Evolutionary conservation across 2,797 vertebrate genomes (phyloP).

Genomic region (Cyclura pinguis): DNA sequence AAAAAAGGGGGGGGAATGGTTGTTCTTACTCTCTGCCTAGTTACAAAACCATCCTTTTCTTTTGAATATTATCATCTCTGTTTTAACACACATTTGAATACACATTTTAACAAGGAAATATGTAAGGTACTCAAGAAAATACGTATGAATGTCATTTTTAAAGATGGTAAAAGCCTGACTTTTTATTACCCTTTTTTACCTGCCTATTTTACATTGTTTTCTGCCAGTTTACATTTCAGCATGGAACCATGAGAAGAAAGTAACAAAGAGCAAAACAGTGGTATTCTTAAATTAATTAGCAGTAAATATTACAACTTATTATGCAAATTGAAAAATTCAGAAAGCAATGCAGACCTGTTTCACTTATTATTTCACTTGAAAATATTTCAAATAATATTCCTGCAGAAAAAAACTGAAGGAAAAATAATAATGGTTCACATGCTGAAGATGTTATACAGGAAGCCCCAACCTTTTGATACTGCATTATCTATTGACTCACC

Average conservation of each 20-base stretch:
- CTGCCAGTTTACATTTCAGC: constrained; percentile 69
- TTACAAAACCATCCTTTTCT: constrained; percentile 66
- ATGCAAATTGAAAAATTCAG: constrained; percentile 22
- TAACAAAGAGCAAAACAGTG: constrained; percentile 64
- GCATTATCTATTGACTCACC: too few species aligned
- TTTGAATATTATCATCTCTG: constrained; percentile 60
- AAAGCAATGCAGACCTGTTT: not conserved
- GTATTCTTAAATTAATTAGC: constrained; percentile 53
- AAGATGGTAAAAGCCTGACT: constrained; percentile 55
- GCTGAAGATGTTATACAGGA: constrained; percentile 45
- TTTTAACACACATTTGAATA: constrained; percentile 14
- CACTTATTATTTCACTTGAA: not conserved
- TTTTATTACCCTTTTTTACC: constrained; percentile 49
- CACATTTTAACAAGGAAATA: constrained; percentile 68
- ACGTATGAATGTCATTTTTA: constrained; percentile 63
- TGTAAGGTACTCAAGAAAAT: constrained; percentile 62
- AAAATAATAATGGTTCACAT: constrained; percentile 49
- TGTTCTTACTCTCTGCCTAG: constrained; percentile 43
- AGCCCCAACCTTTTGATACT: too few species aligned
- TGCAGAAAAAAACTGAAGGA: not conserved
- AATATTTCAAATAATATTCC: not conserved
- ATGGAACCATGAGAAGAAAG: constrained; percentile 64
- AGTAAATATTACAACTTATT: constrained; percentile 50
- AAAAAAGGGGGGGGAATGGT: too few species aligned
- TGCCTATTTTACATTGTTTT: constrained; percentile 65